Percentiles rank a stretch among this genome's conserved stretches.
Evolutionary conservation across 2,888 invertebrate genomes (phyloP).

Genomic region (Phrixothrix hirtus): DNA sequence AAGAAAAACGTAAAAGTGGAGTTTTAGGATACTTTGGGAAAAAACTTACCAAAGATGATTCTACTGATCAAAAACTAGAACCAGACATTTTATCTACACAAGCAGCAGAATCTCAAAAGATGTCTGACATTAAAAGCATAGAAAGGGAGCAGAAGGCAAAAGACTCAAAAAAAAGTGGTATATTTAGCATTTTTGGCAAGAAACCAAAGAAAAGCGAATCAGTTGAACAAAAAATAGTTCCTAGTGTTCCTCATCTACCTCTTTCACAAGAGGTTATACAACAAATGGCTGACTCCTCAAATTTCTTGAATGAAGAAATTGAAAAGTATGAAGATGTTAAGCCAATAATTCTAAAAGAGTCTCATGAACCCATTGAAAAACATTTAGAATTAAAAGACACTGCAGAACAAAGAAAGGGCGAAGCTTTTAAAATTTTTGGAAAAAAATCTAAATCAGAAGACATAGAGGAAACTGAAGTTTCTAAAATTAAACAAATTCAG

Average conservation of each 20-base stretch:
- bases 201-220: constrained; percentile 37
- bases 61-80: constrained; percentile 25
- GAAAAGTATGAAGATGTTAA: constrained; percentile 13
- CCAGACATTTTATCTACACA: too few relatives aligned
- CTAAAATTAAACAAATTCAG: too few relatives aligned
- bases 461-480: not conserved
- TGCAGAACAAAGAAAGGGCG: constrained; percentile 28
- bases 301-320: constrained; percentile 14
- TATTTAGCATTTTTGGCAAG: constrained; percentile 27
- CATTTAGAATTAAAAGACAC: not conserved
- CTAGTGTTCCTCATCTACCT: not conserved
- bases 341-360: not conserved
- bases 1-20: not conserved
- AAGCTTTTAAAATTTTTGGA: constrained; percentile 37
- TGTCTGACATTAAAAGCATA: not conserved
- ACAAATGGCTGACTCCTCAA: constrained; percentile 6
- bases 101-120: not conserved
- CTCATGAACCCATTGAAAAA: not conserved
- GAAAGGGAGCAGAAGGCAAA: not conserved
- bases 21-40: not conserved
- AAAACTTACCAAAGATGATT: constrained; percentile 6
- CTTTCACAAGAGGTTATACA: constrained; percentile 14
- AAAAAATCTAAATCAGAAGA: constrained; percentile 32
- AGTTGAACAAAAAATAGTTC: not conserved
- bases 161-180: not conserved